phyloP scores from a whole-genome alignment of 2,888 invertebrate species.

The Troides oblongomaculatus region DNA sequence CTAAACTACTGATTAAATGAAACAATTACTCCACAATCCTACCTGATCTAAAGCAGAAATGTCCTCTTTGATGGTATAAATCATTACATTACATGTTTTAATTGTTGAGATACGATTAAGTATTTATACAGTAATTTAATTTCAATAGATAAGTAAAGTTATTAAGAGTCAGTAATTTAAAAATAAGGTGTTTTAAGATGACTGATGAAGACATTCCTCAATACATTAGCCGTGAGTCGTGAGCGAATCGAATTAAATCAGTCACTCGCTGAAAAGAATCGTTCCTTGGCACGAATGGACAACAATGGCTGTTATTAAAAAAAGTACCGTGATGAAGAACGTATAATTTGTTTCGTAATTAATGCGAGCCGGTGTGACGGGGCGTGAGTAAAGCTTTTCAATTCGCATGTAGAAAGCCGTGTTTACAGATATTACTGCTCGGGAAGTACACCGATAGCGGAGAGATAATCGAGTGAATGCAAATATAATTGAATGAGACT shows the following conservation, averaged over 20 bases:
- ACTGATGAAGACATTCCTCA: slow-evolving; percentile 59
- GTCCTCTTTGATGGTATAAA: too few relatives aligned
- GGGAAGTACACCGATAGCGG: slow-evolving; percentile 57
- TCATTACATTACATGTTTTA: neutral
- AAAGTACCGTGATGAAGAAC: slow-evolving; percentile 72
- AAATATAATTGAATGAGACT: slow-evolving; percentile 66
- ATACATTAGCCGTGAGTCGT: slow-evolving; percentile 58
- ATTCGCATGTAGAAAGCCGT: slow-evolving; percentile 65
- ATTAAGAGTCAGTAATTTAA: slow-evolving; percentile 19
- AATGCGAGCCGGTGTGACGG: slow-evolving; percentile 69
- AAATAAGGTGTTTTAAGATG: slow-evolving; percentile 38
- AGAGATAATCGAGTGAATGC: slow-evolving; percentile 56
- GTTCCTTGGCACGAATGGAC: slow-evolving; percentile 73
- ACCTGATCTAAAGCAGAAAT: too few relatives aligned
- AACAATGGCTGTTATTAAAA: slow-evolving; percentile 77
- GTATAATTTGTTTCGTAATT: slow-evolving; percentile 73
- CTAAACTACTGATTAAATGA: too few relatives aligned
- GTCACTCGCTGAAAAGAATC: slow-evolving; percentile 73
- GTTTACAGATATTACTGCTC: slow-evolving; percentile 58
- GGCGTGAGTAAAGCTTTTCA: slow-evolving; percentile 71
- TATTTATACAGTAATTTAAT: slow-evolving; percentile 1
- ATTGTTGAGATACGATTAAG: slow-evolving; percentile 1
- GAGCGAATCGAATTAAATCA: slow-evolving; percentile 73
- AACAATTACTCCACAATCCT: too few relatives aligned
- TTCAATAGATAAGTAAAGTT: slow-evolving; percentile 11